Conservation (phyloP, 2,113 vertebrate species). For the Dipodomys ordii region DNA sequence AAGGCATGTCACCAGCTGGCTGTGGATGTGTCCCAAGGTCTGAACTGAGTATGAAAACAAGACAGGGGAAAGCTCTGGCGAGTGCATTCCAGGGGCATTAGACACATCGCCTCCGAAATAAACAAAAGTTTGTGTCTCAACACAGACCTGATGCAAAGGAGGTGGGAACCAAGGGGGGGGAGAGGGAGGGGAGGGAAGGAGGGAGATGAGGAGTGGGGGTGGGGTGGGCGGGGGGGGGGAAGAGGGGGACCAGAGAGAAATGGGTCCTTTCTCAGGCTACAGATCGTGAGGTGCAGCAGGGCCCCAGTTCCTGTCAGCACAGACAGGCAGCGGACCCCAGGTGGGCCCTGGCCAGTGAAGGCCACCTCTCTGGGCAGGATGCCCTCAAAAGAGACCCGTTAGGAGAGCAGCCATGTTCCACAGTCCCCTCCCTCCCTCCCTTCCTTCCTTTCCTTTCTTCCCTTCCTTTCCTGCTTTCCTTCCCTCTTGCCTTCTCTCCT, state of each 20-base stretch:
- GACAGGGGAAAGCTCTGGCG: slow-evolving; percentile 65
- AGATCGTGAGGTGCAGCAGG: background rate
- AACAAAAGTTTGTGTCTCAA: slow-evolving; percentile 74
- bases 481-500: no score
- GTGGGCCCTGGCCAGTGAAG: no score
- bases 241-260: background rate
- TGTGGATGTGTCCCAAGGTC: slow-evolving; percentile 45
- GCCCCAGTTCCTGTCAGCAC: background rate
- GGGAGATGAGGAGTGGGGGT: background rate
- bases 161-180: no score
- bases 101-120: slow-evolving; percentile 72
- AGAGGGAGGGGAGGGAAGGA: background rate
- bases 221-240: fast-evolving
- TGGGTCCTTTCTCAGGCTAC: background rate
- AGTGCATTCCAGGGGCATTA: slow-evolving; percentile 81
- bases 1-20: slow-evolving; percentile 66
- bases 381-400: no score
- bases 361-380: background rate
- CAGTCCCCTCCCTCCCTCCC: no score
- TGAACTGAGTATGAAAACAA: slow-evolving; percentile 68
- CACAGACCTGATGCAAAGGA: slow-evolving; percentile 48
- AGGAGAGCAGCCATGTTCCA: no score
- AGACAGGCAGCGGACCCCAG: background rate
- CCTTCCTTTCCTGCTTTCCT: no score
- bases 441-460: no score